A percentile compares a stretch with the other conserved stretches of the same genome.
Evolutionary conservation across 2,888 invertebrate species (phyloP).

Genomic region (Drosophila borborema): DNA sequence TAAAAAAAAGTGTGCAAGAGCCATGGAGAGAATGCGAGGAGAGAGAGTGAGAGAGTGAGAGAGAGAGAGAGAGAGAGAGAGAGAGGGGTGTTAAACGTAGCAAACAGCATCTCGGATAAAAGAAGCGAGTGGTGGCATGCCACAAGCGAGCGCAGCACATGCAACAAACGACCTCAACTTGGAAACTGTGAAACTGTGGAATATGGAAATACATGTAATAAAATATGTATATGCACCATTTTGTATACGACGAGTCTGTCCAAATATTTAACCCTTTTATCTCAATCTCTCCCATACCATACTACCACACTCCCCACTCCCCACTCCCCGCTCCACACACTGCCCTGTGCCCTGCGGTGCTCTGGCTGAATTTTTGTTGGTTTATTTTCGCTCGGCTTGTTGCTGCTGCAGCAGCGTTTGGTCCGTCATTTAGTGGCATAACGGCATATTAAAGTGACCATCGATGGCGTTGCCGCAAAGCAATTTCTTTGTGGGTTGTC

Average conservation of each 20-base stretch:
- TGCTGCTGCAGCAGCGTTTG: conserved; percentile 31
- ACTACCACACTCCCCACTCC: too few relatives aligned
- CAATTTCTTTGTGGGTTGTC: conserved; percentile 43
- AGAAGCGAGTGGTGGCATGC: conserved; percentile 15
- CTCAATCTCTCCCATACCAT: neutral
- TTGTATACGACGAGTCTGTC: conserved; percentile 27
- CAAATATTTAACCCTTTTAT: conserved; percentile 42
- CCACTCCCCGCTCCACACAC: too few relatives aligned
- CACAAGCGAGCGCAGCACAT: conserved; percentile 21
- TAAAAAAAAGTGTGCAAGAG: neutral
- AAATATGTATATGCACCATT: conserved; percentile 31
- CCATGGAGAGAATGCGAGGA: neutral
- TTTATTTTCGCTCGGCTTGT: conserved; percentile 5
- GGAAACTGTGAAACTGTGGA: conserved; percentile 29
- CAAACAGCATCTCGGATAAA: conserved; percentile 8
- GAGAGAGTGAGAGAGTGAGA: neutral
- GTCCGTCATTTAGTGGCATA: conserved; percentile 49
- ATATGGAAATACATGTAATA: conserved; percentile 55
- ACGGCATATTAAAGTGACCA: conserved; percentile 57
- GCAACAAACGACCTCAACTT: conserved; percentile 27
- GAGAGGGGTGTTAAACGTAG: conserved; percentile 5
- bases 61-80: neutral
- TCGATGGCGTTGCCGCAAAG: conserved; percentile 45
- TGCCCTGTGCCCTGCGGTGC: neutral
- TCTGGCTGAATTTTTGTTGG: neutral